phyloP scores from a whole-genome alignment of 2,888 invertebrate species.

The Harpagoxenus sublaevis region DNA sequence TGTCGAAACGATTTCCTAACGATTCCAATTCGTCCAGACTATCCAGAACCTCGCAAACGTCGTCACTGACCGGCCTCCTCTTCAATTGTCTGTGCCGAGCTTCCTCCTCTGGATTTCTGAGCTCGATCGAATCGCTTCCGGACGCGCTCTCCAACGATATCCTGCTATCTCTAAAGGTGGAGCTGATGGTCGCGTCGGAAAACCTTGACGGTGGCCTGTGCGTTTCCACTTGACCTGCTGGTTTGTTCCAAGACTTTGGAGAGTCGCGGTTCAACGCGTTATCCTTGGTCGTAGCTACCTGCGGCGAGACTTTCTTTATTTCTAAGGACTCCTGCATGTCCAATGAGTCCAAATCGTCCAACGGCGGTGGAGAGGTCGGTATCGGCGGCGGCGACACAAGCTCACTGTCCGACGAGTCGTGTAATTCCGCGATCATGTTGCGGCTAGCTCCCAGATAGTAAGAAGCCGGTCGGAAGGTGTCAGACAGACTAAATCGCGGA shows the following conservation, averaged over 20 bases:
- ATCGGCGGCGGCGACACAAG: conserved; percentile 93
- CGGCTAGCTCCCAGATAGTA: conserved; percentile 93
- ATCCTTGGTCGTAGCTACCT: conserved; percentile 85
- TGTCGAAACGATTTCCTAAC: conserved; percentile 87
- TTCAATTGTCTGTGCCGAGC: conserved; percentile 89
- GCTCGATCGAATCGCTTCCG: conserved; percentile 88
- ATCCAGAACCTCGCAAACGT: conserved; percentile 86
- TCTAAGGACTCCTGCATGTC: conserved; percentile 84
- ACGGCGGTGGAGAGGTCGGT: conserved; percentile 91
- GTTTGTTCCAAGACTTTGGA: conserved; percentile 80
- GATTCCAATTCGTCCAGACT: conserved; percentile 91
- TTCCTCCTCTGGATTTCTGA: conserved; percentile 87
- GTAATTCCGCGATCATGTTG: conserved; percentile 89
- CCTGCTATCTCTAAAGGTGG: conserved; percentile 80
- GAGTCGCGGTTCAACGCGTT: conserved; percentile 70
- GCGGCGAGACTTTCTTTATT: conserved; percentile 81
- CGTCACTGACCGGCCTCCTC: conserved; percentile 92
- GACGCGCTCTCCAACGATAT: conserved; percentile 82
- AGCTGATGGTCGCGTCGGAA: conserved; percentile 79
- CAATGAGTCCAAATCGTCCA: conserved; percentile 90
- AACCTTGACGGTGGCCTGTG: conserved; percentile 79
- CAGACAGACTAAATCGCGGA: conserved; percentile 94
- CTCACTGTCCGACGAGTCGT: conserved; percentile 94
- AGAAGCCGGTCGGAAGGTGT: conserved; percentile 95
- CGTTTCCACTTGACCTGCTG: conserved; percentile 76